Evolutionary conservation across 2,797 vertebrate genomes (phyloP).

Genomic region (Scomberomorus guttatus): DNA sequence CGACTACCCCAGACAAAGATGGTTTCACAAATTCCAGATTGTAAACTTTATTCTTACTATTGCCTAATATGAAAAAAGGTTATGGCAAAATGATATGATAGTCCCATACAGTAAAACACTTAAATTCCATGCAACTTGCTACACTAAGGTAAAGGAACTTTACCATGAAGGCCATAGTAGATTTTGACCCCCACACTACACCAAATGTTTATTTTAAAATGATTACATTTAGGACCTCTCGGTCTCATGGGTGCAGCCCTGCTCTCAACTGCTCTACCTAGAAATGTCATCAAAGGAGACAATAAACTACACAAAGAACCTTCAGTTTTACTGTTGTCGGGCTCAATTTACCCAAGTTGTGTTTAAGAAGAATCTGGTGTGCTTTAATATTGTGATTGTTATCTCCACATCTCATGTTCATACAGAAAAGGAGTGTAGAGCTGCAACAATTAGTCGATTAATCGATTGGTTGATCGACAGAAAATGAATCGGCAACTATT

Average conservation of each 20-base stretch:
- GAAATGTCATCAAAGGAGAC: neutral
- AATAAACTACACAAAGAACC: neutral
- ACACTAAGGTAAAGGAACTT: slow-evolving; percentile 10
- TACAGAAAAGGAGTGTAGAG: neutral
- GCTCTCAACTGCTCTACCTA: neutral
- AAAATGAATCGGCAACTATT: too few species aligned
- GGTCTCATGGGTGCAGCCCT: neutral
- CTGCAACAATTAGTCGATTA: too few species aligned
- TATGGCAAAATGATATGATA: fast-evolving
- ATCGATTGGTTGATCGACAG: too few species aligned
- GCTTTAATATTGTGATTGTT: neutral
- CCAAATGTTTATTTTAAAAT: too few species aligned
- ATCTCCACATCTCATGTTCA: too few species aligned
- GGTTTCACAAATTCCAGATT: neutral
- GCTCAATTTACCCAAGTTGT: neutral
- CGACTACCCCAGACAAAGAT: slow-evolving; percentile 41
- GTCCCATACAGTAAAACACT: neutral
- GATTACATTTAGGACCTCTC: neutral
- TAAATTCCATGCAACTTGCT: slow-evolving; percentile 11
- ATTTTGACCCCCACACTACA: neutral
- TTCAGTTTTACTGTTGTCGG: neutral
- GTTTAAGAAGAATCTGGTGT: neutral
- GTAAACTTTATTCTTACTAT: neutral
- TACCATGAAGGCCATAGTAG: too few species aligned
- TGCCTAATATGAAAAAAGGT: neutral